Conservation (phyloP, 2,888 invertebrate genomes). For the Mimachlamys varia region DNA sequence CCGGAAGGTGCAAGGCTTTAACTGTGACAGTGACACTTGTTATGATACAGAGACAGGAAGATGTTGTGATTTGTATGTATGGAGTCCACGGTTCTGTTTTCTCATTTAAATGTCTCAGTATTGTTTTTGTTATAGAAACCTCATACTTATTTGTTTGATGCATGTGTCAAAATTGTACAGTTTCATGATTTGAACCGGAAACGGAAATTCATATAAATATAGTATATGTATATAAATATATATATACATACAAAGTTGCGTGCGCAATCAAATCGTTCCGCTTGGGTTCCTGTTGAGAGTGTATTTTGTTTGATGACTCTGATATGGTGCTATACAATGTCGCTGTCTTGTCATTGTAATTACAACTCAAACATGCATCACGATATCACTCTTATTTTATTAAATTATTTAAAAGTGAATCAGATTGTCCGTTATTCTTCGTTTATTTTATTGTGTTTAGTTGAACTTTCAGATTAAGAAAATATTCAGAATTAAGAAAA, state of each 20-base stretch:
- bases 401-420: slow-evolving; percentile 32
- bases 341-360: slow-evolving; percentile 17
- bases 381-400: slow-evolving; percentile 29
- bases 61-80: slow-evolving; percentile 22
- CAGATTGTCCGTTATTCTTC: neutral
- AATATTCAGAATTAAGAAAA: neutral
- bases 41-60: neutral
- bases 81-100: neutral
- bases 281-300: slow-evolving; percentile 17
- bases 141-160: slow-evolving; percentile 24
- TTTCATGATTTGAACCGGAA: neutral
- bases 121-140: slow-evolving; percentile 34
- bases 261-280: slow-evolving; percentile 24
- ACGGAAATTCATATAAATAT: neutral
- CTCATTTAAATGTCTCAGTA: slow-evolving; percentile 26
- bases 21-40: neutral
- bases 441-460: neutral
- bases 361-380: neutral
- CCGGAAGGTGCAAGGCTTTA: slow-evolving; percentile 12
- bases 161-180: slow-evolving; percentile 5
- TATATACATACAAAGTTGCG: slow-evolving; percentile 40
- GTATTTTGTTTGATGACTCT: slow-evolving; percentile 10
- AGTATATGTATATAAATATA: slow-evolving; percentile 40
- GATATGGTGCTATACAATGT: slow-evolving; percentile 33
- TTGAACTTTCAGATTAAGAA: neutral